Conservation (phyloP, 2,797 vertebrate species). For the Spinibarbus caldwelli region DNA sequence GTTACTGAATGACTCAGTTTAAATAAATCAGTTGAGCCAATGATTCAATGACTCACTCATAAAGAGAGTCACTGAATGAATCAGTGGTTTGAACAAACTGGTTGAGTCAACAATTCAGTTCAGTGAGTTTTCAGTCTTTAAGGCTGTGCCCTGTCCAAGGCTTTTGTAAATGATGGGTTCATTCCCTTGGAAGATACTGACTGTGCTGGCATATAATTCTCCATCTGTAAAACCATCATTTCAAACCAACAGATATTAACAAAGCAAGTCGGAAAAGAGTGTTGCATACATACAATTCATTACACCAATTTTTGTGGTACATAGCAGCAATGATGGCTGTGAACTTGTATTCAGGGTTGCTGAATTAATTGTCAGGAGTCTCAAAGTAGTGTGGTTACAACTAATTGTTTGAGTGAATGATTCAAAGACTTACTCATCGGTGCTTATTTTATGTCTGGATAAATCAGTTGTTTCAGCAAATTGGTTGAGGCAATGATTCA, state of each 20-base stretch:
- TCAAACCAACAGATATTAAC: not conserved
- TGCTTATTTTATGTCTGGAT: not conserved
- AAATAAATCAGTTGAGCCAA: not conserved
- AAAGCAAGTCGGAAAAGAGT: not conserved
- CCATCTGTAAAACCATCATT: conserved; percentile 78
- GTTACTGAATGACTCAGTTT: not conserved
- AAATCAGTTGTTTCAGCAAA: not conserved
- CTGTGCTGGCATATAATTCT: conserved; percentile 90
- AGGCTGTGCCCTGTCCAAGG: conserved; percentile 84
- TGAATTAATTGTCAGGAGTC: not conserved
- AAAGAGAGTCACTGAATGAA: not conserved
- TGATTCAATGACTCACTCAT: not conserved
- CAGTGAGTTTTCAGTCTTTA: conserved; percentile 96
- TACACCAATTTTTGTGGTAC: conserved; percentile 56
- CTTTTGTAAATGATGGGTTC: conserved; percentile 95
- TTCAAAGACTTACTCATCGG: not conserved
- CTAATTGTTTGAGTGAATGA: not conserved
- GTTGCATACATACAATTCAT: not conserved
- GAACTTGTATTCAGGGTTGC: conserved; percentile 91
- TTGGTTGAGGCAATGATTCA: not conserved
- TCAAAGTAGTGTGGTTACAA: not conserved
- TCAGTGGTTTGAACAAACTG: not conserved
- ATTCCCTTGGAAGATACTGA: conserved; percentile 97
- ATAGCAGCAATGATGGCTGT: conserved; percentile 94
- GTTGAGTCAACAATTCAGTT: conserved; percentile 74